phyloP scores from a whole-genome alignment of 2,888 invertebrate species.

The Microdon myrmicae region DNA sequence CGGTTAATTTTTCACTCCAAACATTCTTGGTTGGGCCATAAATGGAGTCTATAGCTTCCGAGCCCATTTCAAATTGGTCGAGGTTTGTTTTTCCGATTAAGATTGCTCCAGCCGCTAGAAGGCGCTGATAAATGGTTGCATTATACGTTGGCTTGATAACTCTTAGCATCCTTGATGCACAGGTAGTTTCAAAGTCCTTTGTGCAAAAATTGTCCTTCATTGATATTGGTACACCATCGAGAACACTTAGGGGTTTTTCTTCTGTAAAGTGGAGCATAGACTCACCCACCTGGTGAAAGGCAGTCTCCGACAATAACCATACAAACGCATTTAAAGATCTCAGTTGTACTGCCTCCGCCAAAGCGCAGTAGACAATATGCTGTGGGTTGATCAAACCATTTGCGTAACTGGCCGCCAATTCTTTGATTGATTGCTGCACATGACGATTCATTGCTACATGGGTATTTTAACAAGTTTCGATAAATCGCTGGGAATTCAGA shows the following conservation, averaged over 20 bases:
- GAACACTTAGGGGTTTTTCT: conserved; percentile 66
- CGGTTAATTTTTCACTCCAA: conserved; percentile 73
- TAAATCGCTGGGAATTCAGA: too few relatives aligned
- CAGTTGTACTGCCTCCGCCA: conserved; percentile 59
- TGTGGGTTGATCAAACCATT: conserved; percentile 60
- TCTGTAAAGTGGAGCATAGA: conserved; percentile 71
- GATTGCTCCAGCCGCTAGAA: conserved; percentile 80
- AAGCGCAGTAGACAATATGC: conserved; percentile 58
- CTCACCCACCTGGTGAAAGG: conserved; percentile 72
- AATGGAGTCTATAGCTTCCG: conserved; percentile 86
- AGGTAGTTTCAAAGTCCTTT: conserved; percentile 79
- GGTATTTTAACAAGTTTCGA: too few relatives aligned
- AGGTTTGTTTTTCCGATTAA: conserved; percentile 96
- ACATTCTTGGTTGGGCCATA: conserved; percentile 92
- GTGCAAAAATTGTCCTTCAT: conserved; percentile 97
- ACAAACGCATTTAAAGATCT: conserved; percentile 83
- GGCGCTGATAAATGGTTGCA: conserved; percentile 86
- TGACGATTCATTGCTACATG: conserved; percentile 62
- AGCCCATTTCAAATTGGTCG: conserved; percentile 99
- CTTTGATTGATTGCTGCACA: conserved; percentile 59
- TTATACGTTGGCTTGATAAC: conserved; percentile 89
- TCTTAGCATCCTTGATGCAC: conserved; percentile 83
- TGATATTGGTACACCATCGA: conserved; percentile 88
- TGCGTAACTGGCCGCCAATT: conserved; percentile 59
- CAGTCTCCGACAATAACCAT: conserved; percentile 73